These are phyloP conservation scores for Myotis brandtii DNA, from an alignment of 2,113 vertebrate species.

Conservation along the genomic window DNA sequence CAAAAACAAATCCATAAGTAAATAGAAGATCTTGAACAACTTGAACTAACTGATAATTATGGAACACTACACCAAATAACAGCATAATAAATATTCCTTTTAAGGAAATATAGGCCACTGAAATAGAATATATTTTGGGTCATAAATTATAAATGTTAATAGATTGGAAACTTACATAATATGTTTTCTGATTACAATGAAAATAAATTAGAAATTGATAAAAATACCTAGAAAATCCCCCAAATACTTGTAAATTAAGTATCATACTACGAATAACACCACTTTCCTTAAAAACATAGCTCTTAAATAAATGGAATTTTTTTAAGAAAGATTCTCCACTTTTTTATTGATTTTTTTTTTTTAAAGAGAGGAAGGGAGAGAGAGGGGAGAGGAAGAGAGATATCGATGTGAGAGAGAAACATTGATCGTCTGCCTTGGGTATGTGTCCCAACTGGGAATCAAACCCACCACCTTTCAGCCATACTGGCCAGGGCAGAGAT, in stretches of 20 bases:
- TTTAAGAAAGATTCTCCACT: background rate
- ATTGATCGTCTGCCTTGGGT: no score
- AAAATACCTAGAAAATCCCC: background rate
- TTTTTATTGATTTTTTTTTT: no score
- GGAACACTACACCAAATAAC: background rate
- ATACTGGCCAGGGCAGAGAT: background rate
- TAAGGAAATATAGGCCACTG: background rate
- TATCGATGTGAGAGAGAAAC: no score
- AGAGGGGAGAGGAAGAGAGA: no score
- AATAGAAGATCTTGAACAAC: background rate
- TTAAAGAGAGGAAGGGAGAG: no score
- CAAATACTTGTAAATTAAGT: background rate
- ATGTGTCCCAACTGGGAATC: no score
- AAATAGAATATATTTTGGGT: background rate
- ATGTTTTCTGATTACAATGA: background rate
- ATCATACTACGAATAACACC: background rate
- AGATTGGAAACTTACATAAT: background rate
- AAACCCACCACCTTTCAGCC: no score
- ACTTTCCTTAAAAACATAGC: background rate
- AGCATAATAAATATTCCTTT: background rate
- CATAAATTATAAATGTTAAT: background rate
- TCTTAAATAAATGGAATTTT: background rate
- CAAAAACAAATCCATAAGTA: background rate
- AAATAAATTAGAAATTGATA: background rate
- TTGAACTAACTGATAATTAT: background rate